phyloP scores from a whole-genome alignment of 2,113 vertebrate genomes.

The Phylloscopus trochilus region DNA sequence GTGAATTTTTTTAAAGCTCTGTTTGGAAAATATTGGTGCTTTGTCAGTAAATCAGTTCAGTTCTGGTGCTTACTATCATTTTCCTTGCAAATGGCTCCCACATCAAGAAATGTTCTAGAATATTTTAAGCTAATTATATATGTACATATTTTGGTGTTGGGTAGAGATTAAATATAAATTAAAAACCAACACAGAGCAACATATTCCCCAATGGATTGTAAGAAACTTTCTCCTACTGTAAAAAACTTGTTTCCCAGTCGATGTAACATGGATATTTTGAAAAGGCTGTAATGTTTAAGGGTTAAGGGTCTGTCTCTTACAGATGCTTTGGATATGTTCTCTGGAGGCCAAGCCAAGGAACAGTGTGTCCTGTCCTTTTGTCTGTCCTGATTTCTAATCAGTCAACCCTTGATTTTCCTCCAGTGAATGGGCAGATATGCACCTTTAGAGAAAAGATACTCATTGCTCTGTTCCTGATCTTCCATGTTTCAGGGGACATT shows the following conservation, averaged over 20 bases:
- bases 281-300: background rate
- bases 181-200: constrained; percentile 18
- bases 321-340: background rate
- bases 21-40: background rate
- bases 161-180: constrained; percentile 32
- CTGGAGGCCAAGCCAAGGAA: background rate
- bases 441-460: background rate
- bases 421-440: background rate
- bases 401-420: background rate
- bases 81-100: background rate
- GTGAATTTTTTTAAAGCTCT: background rate
- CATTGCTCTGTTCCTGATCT: background rate
- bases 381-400: background rate
- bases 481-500: background rate
- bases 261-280: background rate
- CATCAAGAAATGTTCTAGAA: constrained; percentile 19
- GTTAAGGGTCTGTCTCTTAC: background rate
- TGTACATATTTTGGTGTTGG: background rate
- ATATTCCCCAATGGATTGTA: background rate
- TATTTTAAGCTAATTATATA: constrained; percentile 25
- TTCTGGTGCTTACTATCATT: background rate
- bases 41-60: background rate
- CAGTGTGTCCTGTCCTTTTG: background rate
- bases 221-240: background rate
- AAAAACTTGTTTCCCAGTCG: background rate